Conservation (phyloP, 1,140 invertebrate species). For the Stenopsyche tienmushanensis region DNA sequence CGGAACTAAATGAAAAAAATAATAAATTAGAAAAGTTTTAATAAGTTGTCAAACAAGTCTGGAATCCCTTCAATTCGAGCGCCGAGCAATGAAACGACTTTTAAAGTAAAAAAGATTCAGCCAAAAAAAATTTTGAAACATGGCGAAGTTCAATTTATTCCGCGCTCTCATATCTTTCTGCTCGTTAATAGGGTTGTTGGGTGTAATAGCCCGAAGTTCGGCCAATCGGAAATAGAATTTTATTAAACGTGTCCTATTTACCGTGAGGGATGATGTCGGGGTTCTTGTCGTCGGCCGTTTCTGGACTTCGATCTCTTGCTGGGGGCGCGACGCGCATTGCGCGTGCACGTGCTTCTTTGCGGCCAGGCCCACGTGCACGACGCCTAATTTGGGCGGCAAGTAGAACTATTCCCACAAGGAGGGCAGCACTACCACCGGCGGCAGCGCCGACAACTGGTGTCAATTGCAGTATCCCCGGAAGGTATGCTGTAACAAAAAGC, state of each 20-base stretch:
- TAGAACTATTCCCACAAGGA: constrained; percentile 65
- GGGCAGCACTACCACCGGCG: constrained; percentile 64
- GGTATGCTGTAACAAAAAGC: constrained; percentile 21
- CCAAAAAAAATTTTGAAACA: too few relatives aligned
- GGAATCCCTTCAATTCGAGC: too few relatives aligned
- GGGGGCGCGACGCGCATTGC: constrained; percentile 57
- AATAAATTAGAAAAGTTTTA: background rate
- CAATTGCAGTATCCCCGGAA: constrained; percentile 56
- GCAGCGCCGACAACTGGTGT: constrained; percentile 67
- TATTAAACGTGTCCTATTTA: too few relatives aligned
- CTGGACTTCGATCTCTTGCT: constrained; percentile 56
- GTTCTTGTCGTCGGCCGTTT: constrained; percentile 69
- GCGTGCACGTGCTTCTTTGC: constrained; percentile 56
- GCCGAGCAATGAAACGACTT: too few relatives aligned
- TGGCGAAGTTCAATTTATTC: too few relatives aligned
- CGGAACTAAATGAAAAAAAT: background rate
- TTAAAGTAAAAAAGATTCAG: too few relatives aligned
- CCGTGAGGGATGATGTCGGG: constrained; percentile 72
- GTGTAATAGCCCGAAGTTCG: background rate
- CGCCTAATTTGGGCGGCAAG: constrained; percentile 65
- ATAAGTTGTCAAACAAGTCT: too few relatives aligned
- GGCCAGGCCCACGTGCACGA: constrained; percentile 55
- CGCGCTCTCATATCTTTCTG: too few relatives aligned
- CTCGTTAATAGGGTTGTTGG: too few relatives aligned
- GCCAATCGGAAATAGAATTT: background rate